Conservation (phyloP, 2,888 invertebrate genomes). For the Habroteleia sp. region DNA sequence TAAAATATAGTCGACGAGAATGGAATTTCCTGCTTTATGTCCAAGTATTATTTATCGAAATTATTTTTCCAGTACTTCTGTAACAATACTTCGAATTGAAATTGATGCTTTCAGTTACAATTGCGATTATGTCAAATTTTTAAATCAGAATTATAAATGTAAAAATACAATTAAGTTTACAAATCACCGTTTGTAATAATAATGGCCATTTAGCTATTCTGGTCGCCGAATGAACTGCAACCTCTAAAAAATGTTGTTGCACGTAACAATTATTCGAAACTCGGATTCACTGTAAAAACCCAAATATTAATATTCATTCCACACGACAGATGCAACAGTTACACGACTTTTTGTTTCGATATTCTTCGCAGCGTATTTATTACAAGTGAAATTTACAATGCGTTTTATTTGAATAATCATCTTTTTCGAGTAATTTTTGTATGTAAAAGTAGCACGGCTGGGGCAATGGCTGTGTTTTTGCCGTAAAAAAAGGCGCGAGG, state of each 20-base stretch:
- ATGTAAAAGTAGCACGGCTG: conserved; percentile 10
- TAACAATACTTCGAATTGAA: too few species aligned
- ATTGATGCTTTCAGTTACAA: too few species aligned
- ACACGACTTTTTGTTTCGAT: conserved; percentile 38
- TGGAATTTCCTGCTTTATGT: too few species aligned
- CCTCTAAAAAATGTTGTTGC: conserved; percentile 3
- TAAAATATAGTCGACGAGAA: neutral
- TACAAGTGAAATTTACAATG: conserved; percentile 38
- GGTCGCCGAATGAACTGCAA: neutral
- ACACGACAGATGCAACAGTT: conserved; percentile 46
- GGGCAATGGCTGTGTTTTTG: conserved; percentile 19
- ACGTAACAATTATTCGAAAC: conserved; percentile 39
- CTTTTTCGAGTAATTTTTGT: conserved; percentile 32
- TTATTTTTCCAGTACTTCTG: too few species aligned
- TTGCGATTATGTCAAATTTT: too few species aligned
- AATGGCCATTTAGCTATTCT: too few species aligned
- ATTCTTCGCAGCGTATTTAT: conserved; percentile 31
- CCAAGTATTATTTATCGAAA: too few species aligned
- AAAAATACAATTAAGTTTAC: too few species aligned
- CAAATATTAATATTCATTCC: conserved; percentile 50
- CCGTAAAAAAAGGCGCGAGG: conserved; percentile 18
- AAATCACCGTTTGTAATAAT: too few species aligned
- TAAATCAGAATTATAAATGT: too few species aligned
- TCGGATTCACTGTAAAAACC: conserved; percentile 28
- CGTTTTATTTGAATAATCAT: conserved; percentile 41